phyloP scores from a whole-genome alignment of 2,797 vertebrate genomes.

The Bufotes viridis region DNA sequence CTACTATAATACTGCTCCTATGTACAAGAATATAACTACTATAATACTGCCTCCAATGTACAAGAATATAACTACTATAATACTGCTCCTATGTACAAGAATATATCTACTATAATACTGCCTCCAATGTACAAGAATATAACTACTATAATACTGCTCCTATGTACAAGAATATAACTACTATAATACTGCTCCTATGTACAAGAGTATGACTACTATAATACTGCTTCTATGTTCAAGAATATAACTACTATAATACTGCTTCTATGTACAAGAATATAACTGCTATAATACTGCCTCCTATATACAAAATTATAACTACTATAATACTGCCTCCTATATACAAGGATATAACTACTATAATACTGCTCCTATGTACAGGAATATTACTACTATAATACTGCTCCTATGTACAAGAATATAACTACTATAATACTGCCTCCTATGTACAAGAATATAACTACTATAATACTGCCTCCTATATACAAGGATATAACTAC shows the following conservation, averaged over 20 bases:
- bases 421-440: neutral
- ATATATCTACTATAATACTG: conserved; percentile 6
- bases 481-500: neutral
- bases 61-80: neutral
- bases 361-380: neutral
- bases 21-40: neutral
- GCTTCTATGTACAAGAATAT: neutral
- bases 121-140: neutral
- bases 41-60: neutral
- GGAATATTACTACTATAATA: too few species aligned
- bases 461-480: neutral
- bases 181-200: neutral
- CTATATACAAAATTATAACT: neutral
- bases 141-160: conserved; percentile 7
- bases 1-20: neutral
- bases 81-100: neutral
- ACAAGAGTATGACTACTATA: conserved; percentile 6
- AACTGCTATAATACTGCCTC: conserved; percentile 1
- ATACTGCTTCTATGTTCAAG: neutral
- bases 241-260: neutral
- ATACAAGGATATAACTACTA: neutral
- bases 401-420: neutral
- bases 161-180: conserved; percentile 13
- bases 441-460: neutral
- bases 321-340: neutral